Conservation (phyloP, 2,797 vertebrate genomes). For the Semotilus atromaculatus region DNA sequence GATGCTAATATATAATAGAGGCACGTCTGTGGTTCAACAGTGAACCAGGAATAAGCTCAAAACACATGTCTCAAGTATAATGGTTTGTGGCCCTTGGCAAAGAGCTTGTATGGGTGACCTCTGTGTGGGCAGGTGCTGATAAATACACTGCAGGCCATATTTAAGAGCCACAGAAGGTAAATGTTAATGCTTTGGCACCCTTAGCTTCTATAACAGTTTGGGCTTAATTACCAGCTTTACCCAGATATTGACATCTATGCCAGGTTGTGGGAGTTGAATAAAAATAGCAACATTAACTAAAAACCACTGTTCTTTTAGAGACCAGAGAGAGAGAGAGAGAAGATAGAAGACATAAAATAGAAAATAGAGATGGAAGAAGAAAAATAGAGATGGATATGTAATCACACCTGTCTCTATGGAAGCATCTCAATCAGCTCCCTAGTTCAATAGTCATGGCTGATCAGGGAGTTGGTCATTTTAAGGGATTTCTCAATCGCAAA, state of each 20-base stretch:
- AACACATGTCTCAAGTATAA: constrained; percentile 26
- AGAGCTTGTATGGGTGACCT: constrained; percentile 17
- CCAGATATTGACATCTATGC: constrained; percentile 23
- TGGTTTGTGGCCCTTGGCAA: constrained; percentile 29
- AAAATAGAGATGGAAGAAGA: background rate
- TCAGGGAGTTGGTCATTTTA: background rate
- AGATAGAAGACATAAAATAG: background rate
- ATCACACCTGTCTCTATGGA: background rate
- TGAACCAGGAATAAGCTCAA: background rate
- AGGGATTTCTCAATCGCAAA: no score
- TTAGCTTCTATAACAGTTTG: constrained; percentile 28
- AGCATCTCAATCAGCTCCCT: background rate
- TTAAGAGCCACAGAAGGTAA: constrained; percentile 40
- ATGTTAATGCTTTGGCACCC: constrained; percentile 37
- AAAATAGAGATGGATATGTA: background rate
- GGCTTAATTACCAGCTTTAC: constrained; percentile 28
- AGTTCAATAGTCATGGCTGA: background rate
- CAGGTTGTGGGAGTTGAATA: constrained; percentile 20
- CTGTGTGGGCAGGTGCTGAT: constrained; percentile 38
- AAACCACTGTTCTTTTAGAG: constrained; percentile 19
- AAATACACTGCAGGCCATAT: constrained; percentile 23
- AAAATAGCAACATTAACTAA: constrained; percentile 40
- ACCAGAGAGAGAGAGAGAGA: background rate
- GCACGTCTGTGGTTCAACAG: background rate
- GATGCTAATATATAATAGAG: background rate